Percentiles rank a stretch among this genome's conserved stretches.
Evolutionary conservation across 1,140 invertebrate genomes (phyloP).

Genomic region (Dinothrombium tinctorium): DNA sequence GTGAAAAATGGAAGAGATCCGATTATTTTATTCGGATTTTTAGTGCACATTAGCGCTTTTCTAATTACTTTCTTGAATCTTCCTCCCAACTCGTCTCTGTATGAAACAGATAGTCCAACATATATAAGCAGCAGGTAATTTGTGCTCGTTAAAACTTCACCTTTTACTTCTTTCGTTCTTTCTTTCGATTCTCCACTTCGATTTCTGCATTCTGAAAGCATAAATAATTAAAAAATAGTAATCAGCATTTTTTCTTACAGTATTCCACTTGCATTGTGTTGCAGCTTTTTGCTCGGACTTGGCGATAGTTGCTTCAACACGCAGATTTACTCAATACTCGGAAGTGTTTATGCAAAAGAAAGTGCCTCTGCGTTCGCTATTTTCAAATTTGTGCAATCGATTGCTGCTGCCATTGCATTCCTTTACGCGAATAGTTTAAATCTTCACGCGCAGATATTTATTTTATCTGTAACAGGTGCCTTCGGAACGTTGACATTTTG

Average conservation of each 20-base stretch:
- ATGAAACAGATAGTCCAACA: conserved; percentile 29
- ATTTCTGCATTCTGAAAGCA: background rate
- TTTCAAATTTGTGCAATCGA: conserved; percentile 83
- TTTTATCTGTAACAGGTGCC: background rate
- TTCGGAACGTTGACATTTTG: background rate
- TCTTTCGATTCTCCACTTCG: background rate
- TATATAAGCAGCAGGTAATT: conserved; percentile 29
- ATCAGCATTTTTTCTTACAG: conserved; percentile 22
- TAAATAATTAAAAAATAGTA: background rate
- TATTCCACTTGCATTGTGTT: conserved; percentile 46
- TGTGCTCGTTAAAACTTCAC: background rate
- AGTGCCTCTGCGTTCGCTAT: conserved; percentile 77
- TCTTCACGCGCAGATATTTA: background rate
- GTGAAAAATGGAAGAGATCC: conserved; percentile 56
- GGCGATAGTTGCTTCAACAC: conserved; percentile 92
- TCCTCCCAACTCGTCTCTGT: conserved; percentile 47
- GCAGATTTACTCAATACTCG: conserved; percentile 70
- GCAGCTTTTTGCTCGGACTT: conserved; percentile 72
- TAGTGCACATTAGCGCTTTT: conserved; percentile 52
- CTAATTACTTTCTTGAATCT: conserved; percentile 65
- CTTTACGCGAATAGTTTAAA: conserved; percentile 38
- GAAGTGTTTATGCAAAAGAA: conserved; percentile 45
- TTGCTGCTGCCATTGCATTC: conserved; percentile 67
- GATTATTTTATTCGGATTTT: conserved; percentile 56
- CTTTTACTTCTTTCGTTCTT: background rate